phyloP scores from a whole-genome alignment of 1,140 invertebrate species.

The Pantala flavescens region DNA sequence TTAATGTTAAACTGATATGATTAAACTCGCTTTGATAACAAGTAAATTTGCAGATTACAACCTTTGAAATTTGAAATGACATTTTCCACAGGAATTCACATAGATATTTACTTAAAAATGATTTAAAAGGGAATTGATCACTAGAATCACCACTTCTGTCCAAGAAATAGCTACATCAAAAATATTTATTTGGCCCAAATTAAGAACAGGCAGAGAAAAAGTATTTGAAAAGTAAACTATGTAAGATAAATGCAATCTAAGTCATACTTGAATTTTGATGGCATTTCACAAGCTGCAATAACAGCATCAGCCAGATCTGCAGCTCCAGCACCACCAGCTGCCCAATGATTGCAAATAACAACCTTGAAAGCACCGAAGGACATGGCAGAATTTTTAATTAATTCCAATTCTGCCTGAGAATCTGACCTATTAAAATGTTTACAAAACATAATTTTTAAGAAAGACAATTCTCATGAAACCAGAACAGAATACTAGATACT shows the following conservation, averaged over 20 bases:
- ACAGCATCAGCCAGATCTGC: slow-evolving; percentile 76
- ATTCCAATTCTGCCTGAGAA: slow-evolving; percentile 68
- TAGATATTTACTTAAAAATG: slow-evolving; percentile 15
- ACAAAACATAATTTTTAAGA: background rate
- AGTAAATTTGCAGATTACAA: too few relatives aligned
- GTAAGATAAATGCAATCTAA: background rate
- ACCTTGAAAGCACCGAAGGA: slow-evolving; percentile 75
- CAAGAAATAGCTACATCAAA: background rate
- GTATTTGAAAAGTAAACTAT: too few relatives aligned
- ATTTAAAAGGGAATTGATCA: too few relatives aligned
- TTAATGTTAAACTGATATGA: too few relatives aligned
- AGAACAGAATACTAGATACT: slow-evolving; percentile 18
- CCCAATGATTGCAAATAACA: slow-evolving; percentile 83
- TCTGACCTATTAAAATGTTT: slow-evolving; percentile 56
- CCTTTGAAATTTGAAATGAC: too few relatives aligned
- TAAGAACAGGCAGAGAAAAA: too few relatives aligned
- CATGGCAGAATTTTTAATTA: slow-evolving; percentile 61
- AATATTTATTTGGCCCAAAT: too few relatives aligned
- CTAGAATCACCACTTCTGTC: background rate
- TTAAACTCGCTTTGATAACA: too few relatives aligned
- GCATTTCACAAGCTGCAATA: slow-evolving; percentile 55
- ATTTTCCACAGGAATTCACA: too few relatives aligned
- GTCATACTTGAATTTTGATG: slow-evolving; percentile 38
- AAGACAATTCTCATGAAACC: background rate
- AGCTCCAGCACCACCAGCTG: slow-evolving; percentile 81